Conservation (phyloP, 1,140 invertebrate genomes). For the Drosophila erecta region DNA sequence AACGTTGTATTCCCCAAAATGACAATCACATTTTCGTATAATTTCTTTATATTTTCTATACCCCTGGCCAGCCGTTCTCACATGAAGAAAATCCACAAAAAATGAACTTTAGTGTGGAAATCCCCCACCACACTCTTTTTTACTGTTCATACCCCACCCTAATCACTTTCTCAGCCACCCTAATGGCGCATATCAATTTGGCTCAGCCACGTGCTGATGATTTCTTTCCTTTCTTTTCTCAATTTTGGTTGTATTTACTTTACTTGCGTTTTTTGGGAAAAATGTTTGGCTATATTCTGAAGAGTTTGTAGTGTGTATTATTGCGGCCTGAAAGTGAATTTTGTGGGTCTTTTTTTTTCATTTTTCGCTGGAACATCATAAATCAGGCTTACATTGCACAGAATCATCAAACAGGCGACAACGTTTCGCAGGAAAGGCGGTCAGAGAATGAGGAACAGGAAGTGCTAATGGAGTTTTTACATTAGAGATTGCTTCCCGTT, state of each 20-base stretch:
- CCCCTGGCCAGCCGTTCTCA: conserved; percentile 15
- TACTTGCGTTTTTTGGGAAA: conserved; percentile 27
- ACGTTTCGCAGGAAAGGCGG: conserved; percentile 37
- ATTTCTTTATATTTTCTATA: conserved; percentile 22
- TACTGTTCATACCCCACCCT: conserved; percentile 13
- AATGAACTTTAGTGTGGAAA: conserved; percentile 21
- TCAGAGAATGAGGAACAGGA: conserved; percentile 43
- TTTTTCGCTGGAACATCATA: conserved; percentile 58
- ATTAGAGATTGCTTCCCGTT: conserved; percentile 68
- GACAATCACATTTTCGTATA: conserved; percentile 10
- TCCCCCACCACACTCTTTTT: background rate
- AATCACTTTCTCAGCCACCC: conserved; percentile 66
- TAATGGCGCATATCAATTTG: conserved; percentile 84
- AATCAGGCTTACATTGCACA: conserved; percentile 84
- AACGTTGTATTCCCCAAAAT: background rate
- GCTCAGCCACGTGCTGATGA: conserved; percentile 68
- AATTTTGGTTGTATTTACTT: conserved; percentile 33
- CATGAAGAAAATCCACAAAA: conserved; percentile 39
- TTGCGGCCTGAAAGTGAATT: conserved; percentile 53
- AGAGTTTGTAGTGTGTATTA: conserved; percentile 58
- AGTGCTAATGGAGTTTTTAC: conserved; percentile 78
- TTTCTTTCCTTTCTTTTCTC: conserved; percentile 37
- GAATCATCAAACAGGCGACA: conserved; percentile 81
- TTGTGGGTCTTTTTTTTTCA: conserved; percentile 15
- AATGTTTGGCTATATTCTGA: conserved; percentile 57